Evolutionary conservation across 1,140 invertebrate genomes (phyloP).

Genomic region (Diachasmimorpha longicaudata): DNA sequence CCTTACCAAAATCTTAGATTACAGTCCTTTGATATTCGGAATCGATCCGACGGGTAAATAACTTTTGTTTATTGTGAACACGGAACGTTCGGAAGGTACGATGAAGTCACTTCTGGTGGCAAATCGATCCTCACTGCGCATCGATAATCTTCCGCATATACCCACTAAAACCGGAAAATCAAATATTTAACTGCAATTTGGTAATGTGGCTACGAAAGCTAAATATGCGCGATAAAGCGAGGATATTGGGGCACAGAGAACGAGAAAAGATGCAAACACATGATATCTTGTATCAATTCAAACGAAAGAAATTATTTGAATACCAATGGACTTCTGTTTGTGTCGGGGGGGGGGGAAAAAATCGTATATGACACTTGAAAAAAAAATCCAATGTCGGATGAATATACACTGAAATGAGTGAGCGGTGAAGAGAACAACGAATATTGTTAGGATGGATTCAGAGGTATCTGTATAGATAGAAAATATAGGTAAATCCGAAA

Average conservation of each 20-base stretch:
- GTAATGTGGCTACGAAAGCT: not conserved
- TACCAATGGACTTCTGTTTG: no score
- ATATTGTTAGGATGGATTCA: not conserved
- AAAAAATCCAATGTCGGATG: not conserved
- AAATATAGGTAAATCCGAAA: slow-evolving; percentile 21
- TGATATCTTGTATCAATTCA: not conserved
- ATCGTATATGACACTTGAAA: not conserved
- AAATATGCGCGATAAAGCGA: not conserved
- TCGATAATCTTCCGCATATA: not conserved
- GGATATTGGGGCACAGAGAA: not conserved
- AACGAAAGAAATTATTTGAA: not conserved
- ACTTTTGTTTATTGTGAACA: no score
- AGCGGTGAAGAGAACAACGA: not conserved
- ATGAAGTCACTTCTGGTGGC: not conserved
- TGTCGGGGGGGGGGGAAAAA: not conserved
- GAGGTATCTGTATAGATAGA: slow-evolving; percentile 2
- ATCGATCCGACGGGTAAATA: no score
- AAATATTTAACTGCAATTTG: slow-evolving; percentile 24
- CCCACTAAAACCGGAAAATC: not conserved
- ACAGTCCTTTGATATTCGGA: no score
- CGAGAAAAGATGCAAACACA: not conserved
- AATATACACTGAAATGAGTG: not conserved
- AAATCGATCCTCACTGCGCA: not conserved
- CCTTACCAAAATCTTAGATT: no score
- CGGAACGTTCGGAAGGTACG: no score